These are phyloP conservation scores for Trematomus bernacchii DNA, from an alignment of 2,797 vertebrate genomes.

Conservation along the genomic window DNA sequence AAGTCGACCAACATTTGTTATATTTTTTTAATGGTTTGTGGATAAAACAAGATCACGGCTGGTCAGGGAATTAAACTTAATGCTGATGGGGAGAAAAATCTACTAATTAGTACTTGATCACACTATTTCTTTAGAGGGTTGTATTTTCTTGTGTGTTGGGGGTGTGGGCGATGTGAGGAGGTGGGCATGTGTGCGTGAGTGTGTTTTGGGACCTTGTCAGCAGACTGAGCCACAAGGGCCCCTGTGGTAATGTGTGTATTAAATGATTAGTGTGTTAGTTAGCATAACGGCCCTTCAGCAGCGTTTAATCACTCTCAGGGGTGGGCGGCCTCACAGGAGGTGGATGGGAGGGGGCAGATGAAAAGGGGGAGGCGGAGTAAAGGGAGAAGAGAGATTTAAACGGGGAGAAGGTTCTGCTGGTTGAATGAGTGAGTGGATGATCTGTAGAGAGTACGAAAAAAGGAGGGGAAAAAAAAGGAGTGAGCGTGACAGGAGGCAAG, in stretches of 20 bases:
- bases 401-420: conserved; percentile 64
- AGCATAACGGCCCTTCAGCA: conserved; percentile 85
- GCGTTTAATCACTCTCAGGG: conserved; percentile 87
- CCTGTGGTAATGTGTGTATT: conserved; percentile 87
- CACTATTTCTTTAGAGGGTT: conserved; percentile 74
- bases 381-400: conserved; percentile 55
- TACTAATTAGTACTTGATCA: conserved; percentile 83
- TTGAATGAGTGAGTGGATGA: conserved; percentile 69
- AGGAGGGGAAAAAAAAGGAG: conserved; percentile 23
- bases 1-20: conserved; percentile 60
- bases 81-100: conserved; percentile 68
- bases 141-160: conserved; percentile 63
- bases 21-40: conserved; percentile 62
- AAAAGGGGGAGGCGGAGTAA: conserved; percentile 37
- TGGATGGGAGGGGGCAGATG: conserved; percentile 46
- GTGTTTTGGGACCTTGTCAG: conserved; percentile 86
- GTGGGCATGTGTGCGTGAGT: conserved; percentile 69
- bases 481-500: conserved; percentile 61
- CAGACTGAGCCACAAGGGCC: conserved; percentile 83
- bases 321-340: conserved; percentile 83
- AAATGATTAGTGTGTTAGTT: conserved; percentile 89
- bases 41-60: conserved; percentile 70
- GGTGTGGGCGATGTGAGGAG: conserved; percentile 46
- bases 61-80: conserved; percentile 75
- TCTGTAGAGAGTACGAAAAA: conserved; percentile 60